phyloP scores from a whole-genome alignment of 2,888 invertebrate species.

The Itoplectis maculator region DNA sequence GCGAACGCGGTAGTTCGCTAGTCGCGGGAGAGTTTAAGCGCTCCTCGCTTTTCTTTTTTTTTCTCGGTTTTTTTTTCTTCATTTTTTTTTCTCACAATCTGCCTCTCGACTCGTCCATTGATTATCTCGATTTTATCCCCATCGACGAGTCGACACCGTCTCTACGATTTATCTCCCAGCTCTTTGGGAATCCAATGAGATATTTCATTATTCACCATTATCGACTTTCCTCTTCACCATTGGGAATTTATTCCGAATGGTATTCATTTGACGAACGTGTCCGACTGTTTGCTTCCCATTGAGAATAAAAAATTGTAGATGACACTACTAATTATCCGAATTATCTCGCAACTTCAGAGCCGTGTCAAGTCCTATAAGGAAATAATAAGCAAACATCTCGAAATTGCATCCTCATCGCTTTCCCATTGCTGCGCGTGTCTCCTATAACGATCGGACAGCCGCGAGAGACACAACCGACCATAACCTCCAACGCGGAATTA shows the following conservation, averaged over 20 bases:
- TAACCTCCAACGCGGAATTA: conserved; percentile 22
- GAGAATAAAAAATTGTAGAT: too few relatives aligned
- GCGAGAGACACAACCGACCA: not conserved
- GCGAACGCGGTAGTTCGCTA: conserved; percentile 67
- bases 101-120: not conserved
- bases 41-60: not conserved
- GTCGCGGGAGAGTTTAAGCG: conserved; percentile 39
- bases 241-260: too few relatives aligned
- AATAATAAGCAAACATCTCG: conserved; percentile 69
- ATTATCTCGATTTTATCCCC: not conserved
- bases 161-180: not conserved
- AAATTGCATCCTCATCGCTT: conserved; percentile 70
- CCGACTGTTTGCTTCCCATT: too few relatives aligned
- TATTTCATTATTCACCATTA: not conserved
- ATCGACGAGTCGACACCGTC: not conserved
- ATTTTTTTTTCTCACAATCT: not conserved
- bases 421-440: conserved; percentile 66
- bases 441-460: conserved; percentile 39
- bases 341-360: conserved; percentile 15
- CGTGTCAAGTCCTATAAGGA: conserved; percentile 31
- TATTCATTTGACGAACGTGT: too few relatives aligned
- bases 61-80: not conserved
- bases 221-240: not conserved
- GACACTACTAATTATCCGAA: too few relatives aligned
- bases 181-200: not conserved